Base-by-base conservation (phyloP, 1,140 invertebrate species). In the Drosophila simulans region DNA sequence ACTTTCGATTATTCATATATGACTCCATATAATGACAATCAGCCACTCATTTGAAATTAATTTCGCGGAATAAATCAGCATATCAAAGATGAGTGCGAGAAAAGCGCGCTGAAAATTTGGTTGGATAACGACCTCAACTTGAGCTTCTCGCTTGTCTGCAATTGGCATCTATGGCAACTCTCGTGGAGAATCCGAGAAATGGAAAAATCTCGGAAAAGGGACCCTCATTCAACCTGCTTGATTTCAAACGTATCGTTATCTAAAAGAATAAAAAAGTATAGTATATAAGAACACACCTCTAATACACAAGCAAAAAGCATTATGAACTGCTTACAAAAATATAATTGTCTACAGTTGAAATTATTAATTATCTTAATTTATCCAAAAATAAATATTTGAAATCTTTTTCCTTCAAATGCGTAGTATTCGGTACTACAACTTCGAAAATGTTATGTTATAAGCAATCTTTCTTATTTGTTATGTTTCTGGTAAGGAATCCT, bases 41-140 rank as follows among this genome's bases (percentile, higher is more conserved):
- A 88, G 78, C 64, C 84, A 82, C 84, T 80, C 80, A 74, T 78
- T 89, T 74, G 68, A 89, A 89, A 89, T 89, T 89, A 89, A 89
- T 89, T 89, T 84, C 77, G 80, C 84, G 84, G 77, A 84, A 89
- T 80, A 68, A 71, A 54, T 69, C 63, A 42, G 40, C 65, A 55
- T 55, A 52, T 57, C 65, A 57, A 71, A 57, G 64, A 57, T 48
- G 8, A 31, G 66, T 55, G 25, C 25, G 11, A 56, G 51, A 69
- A 55, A 22, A 17, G 22, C 27, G n/a, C 4, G 37, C 17, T 52
- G 60, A 17, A 64, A 31, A n/a, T 20, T 66, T 10, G 13, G 12
- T 2, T 31, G 1, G 31, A 31, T 31, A 31, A 31, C 31, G 31
- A 31, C 31, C 7, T 31, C 13, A 37, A 54, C 27, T 22, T 58